Evolutionary conservation across 2,113 vertebrate genomes (phyloP).

Genomic region (Melanostigma gelatinosum): DNA sequence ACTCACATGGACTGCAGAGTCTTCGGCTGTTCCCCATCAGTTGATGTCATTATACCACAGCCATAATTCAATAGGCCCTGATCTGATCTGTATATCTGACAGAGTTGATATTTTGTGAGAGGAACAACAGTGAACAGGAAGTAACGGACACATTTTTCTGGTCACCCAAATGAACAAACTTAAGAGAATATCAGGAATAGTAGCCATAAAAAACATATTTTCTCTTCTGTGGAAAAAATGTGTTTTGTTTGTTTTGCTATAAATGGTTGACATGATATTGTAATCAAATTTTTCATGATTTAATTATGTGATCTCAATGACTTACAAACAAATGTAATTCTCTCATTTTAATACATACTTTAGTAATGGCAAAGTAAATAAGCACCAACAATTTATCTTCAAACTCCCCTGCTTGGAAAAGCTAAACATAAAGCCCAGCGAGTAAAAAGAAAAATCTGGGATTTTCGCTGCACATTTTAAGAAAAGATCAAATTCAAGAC

Average conservation of each 20-base stretch:
- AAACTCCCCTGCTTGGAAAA: not conserved
- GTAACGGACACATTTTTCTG: constrained; percentile 13
- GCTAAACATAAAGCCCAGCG: not conserved
- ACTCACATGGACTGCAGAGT: constrained; percentile 59
- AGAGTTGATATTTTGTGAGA: constrained; percentile 49
- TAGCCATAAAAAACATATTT: not conserved
- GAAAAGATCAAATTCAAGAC: not conserved
- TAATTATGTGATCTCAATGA: not conserved
- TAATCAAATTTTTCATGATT: not conserved
- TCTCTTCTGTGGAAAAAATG: not conserved
- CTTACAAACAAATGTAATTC: too few species aligned
- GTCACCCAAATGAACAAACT: not conserved
- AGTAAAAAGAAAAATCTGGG: not conserved
- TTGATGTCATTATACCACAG: constrained; percentile 61
- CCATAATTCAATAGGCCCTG: constrained; percentile 54
- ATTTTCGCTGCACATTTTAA: too few species aligned
- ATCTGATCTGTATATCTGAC: constrained; percentile 55
- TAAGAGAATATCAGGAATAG: not conserved
- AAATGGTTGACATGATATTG: not conserved
- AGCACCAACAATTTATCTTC: not conserved
- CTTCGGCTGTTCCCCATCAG: constrained; percentile 50
- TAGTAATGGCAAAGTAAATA: not conserved
- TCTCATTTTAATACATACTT: not conserved
- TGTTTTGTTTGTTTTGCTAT: not conserved
- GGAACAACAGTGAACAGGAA: constrained; percentile 35